These are phyloP conservation scores for Hylomyscus alleni DNA, from an alignment of 2,797 vertebrate species.

Conservation along the genomic window DNA sequence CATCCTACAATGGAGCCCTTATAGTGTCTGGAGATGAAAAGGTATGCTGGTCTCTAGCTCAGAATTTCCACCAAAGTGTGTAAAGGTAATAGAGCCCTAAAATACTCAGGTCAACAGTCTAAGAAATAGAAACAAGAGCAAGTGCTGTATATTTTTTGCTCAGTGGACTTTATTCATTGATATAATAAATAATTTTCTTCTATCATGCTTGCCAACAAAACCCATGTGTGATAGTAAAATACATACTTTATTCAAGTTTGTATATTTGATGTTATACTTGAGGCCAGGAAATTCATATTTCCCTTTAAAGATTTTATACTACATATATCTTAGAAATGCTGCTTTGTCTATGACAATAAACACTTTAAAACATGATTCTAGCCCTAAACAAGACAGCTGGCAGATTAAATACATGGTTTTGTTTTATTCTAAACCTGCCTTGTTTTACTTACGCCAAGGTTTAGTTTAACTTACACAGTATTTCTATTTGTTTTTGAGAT, in stretches of 20 bases:
- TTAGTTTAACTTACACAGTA: background rate
- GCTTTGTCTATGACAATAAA: conserved; percentile 35
- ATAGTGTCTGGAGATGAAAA: conserved; percentile 90
- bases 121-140: background rate
- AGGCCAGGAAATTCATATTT: background rate
- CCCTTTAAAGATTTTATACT: background rate
- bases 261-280: background rate
- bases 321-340: conserved; percentile 9
- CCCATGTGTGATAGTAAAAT: background rate
- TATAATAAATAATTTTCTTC: background rate
- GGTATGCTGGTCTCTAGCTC: conserved; percentile 87
- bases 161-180: background rate
- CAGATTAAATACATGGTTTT: background rate
- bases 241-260: background rate
- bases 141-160: background rate
- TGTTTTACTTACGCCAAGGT: background rate
- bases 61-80: background rate
- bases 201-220: background rate
- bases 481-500: background rate
- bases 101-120: background rate
- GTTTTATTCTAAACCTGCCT: background rate
- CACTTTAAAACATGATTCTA: background rate
- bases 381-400: background rate
- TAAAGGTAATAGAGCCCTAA: background rate
- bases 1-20: conserved; percentile 94